Conservation (phyloP, 2,113 vertebrate species). For the Phrynosoma platyrhinos region DNA sequence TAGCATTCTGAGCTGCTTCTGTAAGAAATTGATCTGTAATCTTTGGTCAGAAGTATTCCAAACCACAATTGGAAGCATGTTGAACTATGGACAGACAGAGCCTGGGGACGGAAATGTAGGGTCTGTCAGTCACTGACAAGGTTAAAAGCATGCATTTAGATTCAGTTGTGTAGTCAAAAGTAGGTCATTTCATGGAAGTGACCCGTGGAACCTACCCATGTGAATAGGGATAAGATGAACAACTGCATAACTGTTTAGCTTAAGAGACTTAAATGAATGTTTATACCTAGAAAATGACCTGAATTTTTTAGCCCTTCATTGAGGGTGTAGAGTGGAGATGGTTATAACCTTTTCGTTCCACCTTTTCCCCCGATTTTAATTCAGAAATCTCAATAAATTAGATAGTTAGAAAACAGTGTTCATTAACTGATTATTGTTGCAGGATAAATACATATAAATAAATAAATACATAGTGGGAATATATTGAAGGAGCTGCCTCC, state of each 20-base stretch:
- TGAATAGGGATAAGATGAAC: neutral
- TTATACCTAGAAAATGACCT: neutral
- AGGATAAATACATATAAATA: no score
- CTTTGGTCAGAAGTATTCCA: neutral
- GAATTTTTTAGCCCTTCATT: neutral
- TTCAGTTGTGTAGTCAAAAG: neutral
- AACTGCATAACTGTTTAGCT: neutral
- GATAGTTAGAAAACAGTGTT: neutral
- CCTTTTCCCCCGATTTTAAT: neutral
- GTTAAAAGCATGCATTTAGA: neutral
- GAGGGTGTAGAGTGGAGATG: neutral
- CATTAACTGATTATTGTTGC: neutral
- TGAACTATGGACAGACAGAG: neutral
- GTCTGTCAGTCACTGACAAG: neutral
- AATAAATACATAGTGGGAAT: neutral
- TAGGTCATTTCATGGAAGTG: neutral
- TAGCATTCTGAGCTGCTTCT: neutral
- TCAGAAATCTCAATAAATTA: neutral
- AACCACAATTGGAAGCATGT: no score
- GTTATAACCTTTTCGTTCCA: neutral
- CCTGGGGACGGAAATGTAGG: neutral
- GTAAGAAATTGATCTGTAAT: neutral
- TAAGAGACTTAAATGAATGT: neutral
- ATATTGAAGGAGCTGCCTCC: neutral
- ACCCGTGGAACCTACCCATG: no score